Conservation (phyloP, 1,140 invertebrate genomes). For the Drusus annulatus region DNA sequence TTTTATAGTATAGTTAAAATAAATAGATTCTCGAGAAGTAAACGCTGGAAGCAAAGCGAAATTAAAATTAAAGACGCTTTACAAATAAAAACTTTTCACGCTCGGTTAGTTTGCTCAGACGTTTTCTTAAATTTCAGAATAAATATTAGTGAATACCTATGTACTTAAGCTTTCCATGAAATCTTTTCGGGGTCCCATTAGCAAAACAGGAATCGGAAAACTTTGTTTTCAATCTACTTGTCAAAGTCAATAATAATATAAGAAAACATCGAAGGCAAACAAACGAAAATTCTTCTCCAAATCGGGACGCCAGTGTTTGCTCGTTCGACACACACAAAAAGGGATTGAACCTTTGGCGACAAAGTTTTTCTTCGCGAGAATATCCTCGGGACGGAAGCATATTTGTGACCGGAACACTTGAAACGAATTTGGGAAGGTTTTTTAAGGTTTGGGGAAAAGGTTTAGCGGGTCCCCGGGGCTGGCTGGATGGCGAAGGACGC, state of each 20-base stretch:
- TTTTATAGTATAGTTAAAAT: too few relatives aligned
- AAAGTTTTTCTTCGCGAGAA: slow-evolving; percentile 34
- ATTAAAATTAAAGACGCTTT: too few relatives aligned
- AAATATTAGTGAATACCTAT: too few relatives aligned
- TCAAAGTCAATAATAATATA: slow-evolving; percentile 10
- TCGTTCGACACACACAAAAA: slow-evolving; percentile 10
- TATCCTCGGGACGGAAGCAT: slow-evolving; percentile 25
- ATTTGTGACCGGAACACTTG: slow-evolving; percentile 35
- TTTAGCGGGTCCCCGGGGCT: slow-evolving; percentile 27
- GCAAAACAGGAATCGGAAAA: slow-evolving; percentile 4
- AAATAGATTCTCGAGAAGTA: too few relatives aligned
- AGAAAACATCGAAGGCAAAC: slow-evolving; percentile 4
- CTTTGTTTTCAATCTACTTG: background rate
- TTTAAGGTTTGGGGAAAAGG: slow-evolving; percentile 32
- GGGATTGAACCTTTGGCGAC: slow-evolving; percentile 2
- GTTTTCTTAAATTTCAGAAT: too few relatives aligned
- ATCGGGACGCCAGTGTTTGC: background rate
- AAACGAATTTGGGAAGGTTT: slow-evolving; percentile 41
- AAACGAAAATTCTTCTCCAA: slow-evolving; percentile 11
- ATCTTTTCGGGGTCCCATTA: too few relatives aligned
- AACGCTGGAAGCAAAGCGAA: too few relatives aligned
- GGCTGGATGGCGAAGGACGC: background rate
- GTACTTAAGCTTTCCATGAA: too few relatives aligned
- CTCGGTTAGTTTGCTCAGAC: too few relatives aligned
- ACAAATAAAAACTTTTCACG: too few relatives aligned